These are phyloP conservation scores for Ptyas mucosa DNA, from an alignment of 2,113 vertebrate genomes.

Conservation along the genomic window DNA sequence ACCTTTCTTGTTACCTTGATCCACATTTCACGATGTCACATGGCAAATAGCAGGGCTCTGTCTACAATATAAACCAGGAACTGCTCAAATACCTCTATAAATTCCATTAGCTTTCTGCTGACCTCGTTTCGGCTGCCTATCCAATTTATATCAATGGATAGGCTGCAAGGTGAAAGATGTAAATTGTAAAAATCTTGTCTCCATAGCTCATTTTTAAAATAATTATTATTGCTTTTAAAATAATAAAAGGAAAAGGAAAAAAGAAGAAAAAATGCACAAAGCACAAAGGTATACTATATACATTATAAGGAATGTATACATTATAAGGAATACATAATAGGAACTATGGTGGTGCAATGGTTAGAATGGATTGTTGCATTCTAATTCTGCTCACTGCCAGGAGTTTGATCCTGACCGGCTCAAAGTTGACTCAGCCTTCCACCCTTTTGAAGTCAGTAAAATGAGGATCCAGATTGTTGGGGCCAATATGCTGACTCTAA, in stretches of 20 bases:
- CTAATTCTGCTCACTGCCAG: background rate
- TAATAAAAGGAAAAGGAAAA: background rate
- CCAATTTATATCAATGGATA: background rate
- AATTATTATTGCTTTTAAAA: background rate
- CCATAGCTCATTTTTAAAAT: background rate
- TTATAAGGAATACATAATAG: background rate
- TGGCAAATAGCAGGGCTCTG: background rate
- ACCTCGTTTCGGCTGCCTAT: conserved; percentile 40
- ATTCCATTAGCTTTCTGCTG: conserved; percentile 21
- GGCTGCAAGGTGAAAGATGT: conserved; percentile 18
- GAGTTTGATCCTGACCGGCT: background rate
- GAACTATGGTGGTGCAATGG: background rate
- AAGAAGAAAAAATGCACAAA: background rate
- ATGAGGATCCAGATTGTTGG: background rate
- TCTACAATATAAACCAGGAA: conserved; percentile 53
- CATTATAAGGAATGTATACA: background rate
- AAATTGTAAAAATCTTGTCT: conserved; percentile 33
- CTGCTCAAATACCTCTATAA: conserved; percentile 55
- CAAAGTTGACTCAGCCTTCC: background rate
- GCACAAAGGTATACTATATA: background rate
- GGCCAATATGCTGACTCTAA: background rate
- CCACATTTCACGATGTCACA: background rate
- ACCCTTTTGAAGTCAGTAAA: background rate
- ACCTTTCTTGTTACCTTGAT: background rate
- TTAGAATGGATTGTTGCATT: background rate